Evolutionary conservation across 1,140 invertebrate genomes (phyloP).

Genomic region (Tetragonula clypearis): DNA sequence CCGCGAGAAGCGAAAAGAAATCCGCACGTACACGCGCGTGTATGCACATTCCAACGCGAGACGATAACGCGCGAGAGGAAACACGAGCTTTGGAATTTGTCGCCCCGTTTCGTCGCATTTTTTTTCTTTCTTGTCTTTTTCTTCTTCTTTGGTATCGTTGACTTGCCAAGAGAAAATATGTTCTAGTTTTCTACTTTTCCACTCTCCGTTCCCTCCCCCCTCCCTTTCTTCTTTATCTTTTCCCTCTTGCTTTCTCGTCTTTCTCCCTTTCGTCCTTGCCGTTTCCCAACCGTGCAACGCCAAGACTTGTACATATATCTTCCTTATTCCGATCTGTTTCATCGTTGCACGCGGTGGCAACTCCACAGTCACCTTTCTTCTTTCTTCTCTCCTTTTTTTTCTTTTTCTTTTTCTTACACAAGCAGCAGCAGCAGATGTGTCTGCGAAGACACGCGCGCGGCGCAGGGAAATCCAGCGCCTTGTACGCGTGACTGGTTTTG

Average conservation of each 20-base stretch:
- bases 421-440: neutral
- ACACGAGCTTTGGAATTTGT: slow-evolving; percentile 56
- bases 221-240: neutral
- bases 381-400: no score
- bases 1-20: neutral
- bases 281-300: neutral
- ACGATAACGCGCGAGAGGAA: slow-evolving; percentile 44
- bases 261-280: neutral
- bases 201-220: slow-evolving; percentile 7
- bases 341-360: neutral
- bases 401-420: no score
- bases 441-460: neutral
- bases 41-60: slow-evolving; percentile 13
- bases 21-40: no score
- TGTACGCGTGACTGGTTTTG: neutral
- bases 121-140: slow-evolving; percentile 14
- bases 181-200: slow-evolving; percentile 26
- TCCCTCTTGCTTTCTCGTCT: neutral
- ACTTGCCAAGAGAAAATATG: slow-evolving; percentile 48
- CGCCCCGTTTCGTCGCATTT: slow-evolving; percentile 57
- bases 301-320: slow-evolving; percentile 34
- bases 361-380: neutral
- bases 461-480: slow-evolving; percentile 10
- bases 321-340: slow-evolving; percentile 27
- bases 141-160: slow-evolving; percentile 64